Conservation (phyloP, 2,797 vertebrate genomes). For the Sylvia borin region DNA sequence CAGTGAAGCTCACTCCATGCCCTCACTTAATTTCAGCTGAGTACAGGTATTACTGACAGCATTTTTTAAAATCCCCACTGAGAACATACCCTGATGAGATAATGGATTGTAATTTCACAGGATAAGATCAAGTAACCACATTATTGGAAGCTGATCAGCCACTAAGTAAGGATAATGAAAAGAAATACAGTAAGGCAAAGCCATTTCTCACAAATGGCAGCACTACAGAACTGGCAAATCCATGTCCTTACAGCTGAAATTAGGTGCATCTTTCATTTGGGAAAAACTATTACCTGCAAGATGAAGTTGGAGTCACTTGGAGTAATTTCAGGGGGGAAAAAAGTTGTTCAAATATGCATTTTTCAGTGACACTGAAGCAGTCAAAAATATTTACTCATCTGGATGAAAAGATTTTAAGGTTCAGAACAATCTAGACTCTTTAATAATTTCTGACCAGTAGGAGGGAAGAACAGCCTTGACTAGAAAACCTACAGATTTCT, state of each 20-base stretch:
- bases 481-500: background rate
- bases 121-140: background rate
- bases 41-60: slow-evolving; percentile 3
- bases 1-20: background rate
- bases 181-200: slow-evolving; percentile 14
- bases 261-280: background rate
- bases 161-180: slow-evolving; percentile 11
- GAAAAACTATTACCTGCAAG: background rate
- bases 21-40: slow-evolving; percentile 9
- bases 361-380: background rate
- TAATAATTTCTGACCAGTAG: background rate
- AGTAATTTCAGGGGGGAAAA: background rate
- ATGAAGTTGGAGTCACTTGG: background rate
- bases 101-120: slow-evolving; percentile 17
- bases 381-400: background rate
- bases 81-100: background rate
- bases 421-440: background rate
- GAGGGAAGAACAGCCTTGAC: background rate
- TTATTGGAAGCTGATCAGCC: slow-evolving; percentile 34
- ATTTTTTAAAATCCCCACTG: background rate
- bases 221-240: background rate
- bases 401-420: background rate
- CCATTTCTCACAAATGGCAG: background rate
- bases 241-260: background rate
- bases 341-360: background rate